Evolutionary conservation across 2,113 vertebrate species (phyloP).

Genomic region (Chauna torquata): DNA sequence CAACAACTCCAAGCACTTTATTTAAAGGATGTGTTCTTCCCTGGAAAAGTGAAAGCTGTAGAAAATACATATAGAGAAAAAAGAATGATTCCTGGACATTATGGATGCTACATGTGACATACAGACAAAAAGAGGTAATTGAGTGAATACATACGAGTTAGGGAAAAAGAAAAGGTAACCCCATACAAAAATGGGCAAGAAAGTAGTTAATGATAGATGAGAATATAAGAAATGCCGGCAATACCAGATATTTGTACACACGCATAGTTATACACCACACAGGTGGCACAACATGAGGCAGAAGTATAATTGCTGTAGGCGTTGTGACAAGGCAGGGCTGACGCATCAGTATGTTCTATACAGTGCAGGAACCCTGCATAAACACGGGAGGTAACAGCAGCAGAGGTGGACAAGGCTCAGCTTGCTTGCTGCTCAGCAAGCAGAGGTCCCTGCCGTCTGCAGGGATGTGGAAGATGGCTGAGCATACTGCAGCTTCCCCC

Average conservation of each 20-base stretch:
- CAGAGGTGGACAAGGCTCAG: neutral
- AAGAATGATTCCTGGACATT: neutral
- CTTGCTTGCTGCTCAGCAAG: neutral
- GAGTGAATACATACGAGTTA: no score
- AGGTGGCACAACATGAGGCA: neutral
- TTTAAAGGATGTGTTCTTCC: neutral
- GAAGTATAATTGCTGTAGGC: neutral
- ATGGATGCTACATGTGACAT: neutral
- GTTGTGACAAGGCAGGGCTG: neutral
- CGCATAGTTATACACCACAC: neutral
- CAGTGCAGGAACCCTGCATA: neutral
- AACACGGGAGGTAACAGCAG: neutral
- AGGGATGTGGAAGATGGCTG: neutral
- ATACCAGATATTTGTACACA: neutral
- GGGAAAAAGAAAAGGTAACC: neutral
- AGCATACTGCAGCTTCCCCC: neutral
- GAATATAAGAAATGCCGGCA: neutral
- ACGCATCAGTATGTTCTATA: accelerated
- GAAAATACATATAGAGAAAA: neutral
- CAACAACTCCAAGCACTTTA: accelerated
- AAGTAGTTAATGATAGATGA: neutral
- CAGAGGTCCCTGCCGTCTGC: neutral
- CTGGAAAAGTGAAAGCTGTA: neutral
- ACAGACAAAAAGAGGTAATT: neutral
- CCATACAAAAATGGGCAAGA: neutral